Conservation (phyloP, 2,797 vertebrate genomes). For the Botia almorhae region DNA sequence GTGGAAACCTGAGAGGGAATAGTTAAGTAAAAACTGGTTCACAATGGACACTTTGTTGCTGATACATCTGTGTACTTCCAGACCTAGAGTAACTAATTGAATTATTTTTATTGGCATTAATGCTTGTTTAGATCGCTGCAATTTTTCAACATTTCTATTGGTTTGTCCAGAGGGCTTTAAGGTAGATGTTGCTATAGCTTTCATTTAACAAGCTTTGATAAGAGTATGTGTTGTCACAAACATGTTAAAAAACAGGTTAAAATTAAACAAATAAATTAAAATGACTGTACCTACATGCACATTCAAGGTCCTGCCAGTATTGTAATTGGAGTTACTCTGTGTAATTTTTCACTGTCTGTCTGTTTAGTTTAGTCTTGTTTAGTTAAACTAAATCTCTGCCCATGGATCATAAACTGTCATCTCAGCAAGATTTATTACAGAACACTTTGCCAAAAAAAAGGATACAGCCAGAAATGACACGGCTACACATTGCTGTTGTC, state of each 20-base stretch:
- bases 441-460: too few species aligned
- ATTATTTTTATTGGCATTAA: not conserved
- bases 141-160: not conserved
- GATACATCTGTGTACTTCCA: constrained; percentile 8
- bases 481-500: too few species aligned
- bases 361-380: too few species aligned
- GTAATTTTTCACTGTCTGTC: too few species aligned
- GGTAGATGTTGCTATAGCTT: not conserved
- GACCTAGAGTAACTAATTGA: not conserved
- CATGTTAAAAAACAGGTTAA: not conserved
- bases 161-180: not conserved
- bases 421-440: too few species aligned
- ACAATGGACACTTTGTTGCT: not conserved
- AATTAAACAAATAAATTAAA: not conserved
- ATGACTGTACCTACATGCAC: not conserved
- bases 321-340: too few species aligned
- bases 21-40: not conserved
- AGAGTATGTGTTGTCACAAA: not conserved
- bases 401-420: too few species aligned
- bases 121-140: constrained; percentile 1
- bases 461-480: too few species aligned
- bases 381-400: too few species aligned
- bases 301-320: too few species aligned
- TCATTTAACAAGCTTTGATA: not conserved
- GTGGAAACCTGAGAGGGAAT: not conserved